Evolutionary conservation across 2,113 vertebrate species (phyloP), one percentile per base, ranked within the genome.

Genomic region (Alouatta palliata): DNA sequence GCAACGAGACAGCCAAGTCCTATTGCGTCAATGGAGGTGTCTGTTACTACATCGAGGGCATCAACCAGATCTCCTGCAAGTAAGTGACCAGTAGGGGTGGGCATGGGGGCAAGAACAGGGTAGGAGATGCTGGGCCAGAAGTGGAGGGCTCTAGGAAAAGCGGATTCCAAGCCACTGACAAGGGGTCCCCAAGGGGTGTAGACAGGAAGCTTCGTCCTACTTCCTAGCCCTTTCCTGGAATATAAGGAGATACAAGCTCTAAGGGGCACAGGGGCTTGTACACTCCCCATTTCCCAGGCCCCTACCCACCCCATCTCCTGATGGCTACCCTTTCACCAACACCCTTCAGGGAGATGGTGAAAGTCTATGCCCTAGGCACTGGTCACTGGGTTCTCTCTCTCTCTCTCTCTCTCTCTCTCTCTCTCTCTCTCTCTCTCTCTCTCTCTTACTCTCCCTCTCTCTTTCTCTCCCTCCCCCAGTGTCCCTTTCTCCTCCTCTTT

Each of bases 11-110:
- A 93, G 99, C 99, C 97, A 99, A 99, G 98, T 98, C 99, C 97
- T 99, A 99, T 97, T 99, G 99, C 98, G 99, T 99, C 98, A 99
- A 99, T 96, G 99, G 99, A 96, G 99, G 99, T 14, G 99, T 99
- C 97, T 99, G 99, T 99, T 99, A 99, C 99, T 99, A 99, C 99
- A 99, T 99, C 96, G 99, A 99, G 91, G 99, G 99, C 98, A 99
- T 99, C 98, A 99, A 99, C 98, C 99, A 99, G 98, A 99, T 99
- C 95, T 99, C 99, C 97, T 99, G 99, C 99, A 99, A 99, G 99
- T 99, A 99, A 99, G 99, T 99, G 98, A 96, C 97, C 98, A 86
- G 87, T 84, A 84, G 20, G 77, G 86, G 84, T 4, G 81, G 87
- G 90, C 52, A 0, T 9, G 25, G 79, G 84, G 71, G 82, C 49